These are phyloP conservation scores for Eupithecia dodoneata DNA, from an alignment of 2,888 invertebrate species.

Conservation along the genomic window DNA sequence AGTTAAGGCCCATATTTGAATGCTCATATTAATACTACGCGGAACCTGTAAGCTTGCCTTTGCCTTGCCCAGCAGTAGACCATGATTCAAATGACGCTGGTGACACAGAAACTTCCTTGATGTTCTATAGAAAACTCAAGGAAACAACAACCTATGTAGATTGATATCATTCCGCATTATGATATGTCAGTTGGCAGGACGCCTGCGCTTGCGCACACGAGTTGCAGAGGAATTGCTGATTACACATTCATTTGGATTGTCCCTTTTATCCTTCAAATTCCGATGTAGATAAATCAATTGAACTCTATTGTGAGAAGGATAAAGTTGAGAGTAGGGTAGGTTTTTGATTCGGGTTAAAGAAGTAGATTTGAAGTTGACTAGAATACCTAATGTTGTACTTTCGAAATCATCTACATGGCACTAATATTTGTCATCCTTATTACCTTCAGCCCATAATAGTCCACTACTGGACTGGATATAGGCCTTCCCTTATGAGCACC, in stretches of 20 bases:
- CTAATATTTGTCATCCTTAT: too few species aligned
- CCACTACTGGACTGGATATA: too few species aligned
- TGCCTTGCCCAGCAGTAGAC: background rate
- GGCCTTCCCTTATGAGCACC: too few species aligned
- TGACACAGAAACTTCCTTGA: background rate
- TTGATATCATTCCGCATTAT: slow-evolving; percentile 24
- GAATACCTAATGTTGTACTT: background rate
- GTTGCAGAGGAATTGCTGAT: slow-evolving; percentile 73
- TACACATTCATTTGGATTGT: slow-evolving; percentile 53
- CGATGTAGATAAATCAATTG: slow-evolving; percentile 9
- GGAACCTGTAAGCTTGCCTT: background rate
- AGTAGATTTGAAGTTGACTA: background rate
- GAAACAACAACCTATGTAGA: slow-evolving; percentile 20
- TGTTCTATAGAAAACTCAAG: slow-evolving; percentile 14
- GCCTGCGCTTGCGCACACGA: slow-evolving; percentile 65
- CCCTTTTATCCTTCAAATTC: slow-evolving; percentile 64
- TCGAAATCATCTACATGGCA: background rate
- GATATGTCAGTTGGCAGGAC: slow-evolving; percentile 31
- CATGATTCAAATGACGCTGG: background rate
- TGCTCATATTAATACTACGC: background rate
- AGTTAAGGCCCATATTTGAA: background rate
- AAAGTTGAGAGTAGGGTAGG: slow-evolving; percentile 20
- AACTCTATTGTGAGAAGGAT: slow-evolving; percentile 4
- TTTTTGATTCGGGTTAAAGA: background rate
- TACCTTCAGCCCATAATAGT: too few species aligned